Percentiles rank a stretch among this genome's conserved stretches.
Conservation (phyloP, 23 tunicate genomes). For the Aplidium turbinatum region DNA sequence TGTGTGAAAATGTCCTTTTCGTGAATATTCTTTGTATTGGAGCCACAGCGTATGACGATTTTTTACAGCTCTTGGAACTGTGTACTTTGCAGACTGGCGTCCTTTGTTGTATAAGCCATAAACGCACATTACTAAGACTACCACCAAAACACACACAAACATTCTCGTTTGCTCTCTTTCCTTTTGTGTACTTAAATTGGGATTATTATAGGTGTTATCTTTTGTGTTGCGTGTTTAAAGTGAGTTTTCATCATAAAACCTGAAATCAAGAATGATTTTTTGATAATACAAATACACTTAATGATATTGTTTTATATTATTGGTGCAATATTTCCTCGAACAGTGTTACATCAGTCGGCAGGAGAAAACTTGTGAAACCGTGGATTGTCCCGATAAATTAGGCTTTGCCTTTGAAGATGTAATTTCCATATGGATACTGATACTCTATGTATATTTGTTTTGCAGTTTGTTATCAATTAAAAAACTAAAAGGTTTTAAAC, state of each 20-base stretch:
- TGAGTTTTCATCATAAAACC: background rate
- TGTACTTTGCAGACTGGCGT: background rate
- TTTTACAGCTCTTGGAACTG: background rate
- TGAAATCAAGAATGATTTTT: no score
- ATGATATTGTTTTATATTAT: background rate
- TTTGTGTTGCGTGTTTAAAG: background rate
- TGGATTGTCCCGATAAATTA: no score
- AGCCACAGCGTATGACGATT: background rate
- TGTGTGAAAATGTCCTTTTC: no score
- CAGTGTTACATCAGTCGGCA: background rate
- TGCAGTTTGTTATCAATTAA: background rate
- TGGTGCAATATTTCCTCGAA: background rate
- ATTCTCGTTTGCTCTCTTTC: background rate
- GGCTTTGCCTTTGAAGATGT: background rate
- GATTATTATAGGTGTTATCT: background rate
- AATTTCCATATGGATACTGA: background rate
- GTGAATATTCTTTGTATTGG: no score
- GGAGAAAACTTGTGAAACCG: background rate
- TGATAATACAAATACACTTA: background rate
- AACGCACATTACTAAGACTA: constrained; percentile 32
- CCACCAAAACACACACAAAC: constrained; percentile 44
- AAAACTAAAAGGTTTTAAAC: no score
- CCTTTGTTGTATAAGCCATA: background rate
- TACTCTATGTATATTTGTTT: background rate
- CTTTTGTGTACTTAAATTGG: background rate